Base-by-base conservation (phyloP, 2,797 vertebrate species). In the Melanotaenia trifasciata region DNA sequence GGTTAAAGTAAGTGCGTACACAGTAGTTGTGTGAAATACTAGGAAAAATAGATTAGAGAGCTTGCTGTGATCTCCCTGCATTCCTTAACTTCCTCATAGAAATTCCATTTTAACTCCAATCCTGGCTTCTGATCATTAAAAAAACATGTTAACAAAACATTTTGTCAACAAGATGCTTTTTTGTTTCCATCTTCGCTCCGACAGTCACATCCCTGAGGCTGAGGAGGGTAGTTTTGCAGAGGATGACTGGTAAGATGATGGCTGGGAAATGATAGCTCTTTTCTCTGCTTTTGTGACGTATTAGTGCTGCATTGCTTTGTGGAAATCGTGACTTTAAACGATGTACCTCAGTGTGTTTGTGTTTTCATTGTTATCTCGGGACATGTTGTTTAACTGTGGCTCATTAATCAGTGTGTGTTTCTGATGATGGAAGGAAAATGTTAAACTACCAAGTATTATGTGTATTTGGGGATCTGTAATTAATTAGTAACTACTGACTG, bases 171-270 rank as follows among this genome's bases (percentile, higher is more conserved):
- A 89, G 78, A 84, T 90, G 83, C 88, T 86, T 89, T 89, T 45
- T 86, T 88, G 67, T 86, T 86, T 93, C 62, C 71, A 87, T 89
- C 93, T 79, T 94, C 89, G 84, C 90, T 90, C 86, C 89, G 87
- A 93, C 96, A 99, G 98, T 91, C 97, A 99, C 94, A 93, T 94
- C 84, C 96, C 96, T 76, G 97, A 98, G 81, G 93, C 95, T 89
- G 97, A 98, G 93, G 98, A 98, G 83, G 95, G 93, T 97, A 96
- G 94, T 95, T 94, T 95, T 95, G 93, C 96, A 80, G 95, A 97
- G 86, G 97, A 98, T 53, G 96, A 96, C 93, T 95, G 98, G 98
- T 99, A 98, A 99, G 97, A 90, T 64, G 79, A 83, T 83, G 69
- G 74, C 78, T 86, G 80, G 88, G 73, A 84, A 76, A 70, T 59